Evolutionary conservation across 2,113 vertebrate species (phyloP), one percentile per base, ranked within the genome.

Genomic region (Chamaetylas fuelleborni): DNA sequence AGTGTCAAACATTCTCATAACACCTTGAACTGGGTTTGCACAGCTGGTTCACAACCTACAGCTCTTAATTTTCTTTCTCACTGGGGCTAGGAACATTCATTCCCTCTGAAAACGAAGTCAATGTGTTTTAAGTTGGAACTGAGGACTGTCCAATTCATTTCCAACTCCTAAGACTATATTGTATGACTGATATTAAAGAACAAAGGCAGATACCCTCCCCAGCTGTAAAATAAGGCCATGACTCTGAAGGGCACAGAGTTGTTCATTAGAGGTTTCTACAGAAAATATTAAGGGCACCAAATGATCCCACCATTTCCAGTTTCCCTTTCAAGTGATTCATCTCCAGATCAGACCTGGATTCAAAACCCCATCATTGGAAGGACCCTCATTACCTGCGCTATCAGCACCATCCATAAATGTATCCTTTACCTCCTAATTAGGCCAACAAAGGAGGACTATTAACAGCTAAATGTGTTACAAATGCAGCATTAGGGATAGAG

Each of bases 401-500:
- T 91, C 93, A 86, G 74, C 85, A 88, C 81, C 91, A 86, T 92
- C 94, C 88, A 71, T 60, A 95, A 97, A 93, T 24, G 85, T 90
- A 93, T 92, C 92, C 72, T 92, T 96, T 88, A 81, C 82, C 71
- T 95, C 90, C 95, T 95, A 96, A 96, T 97, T 95, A 96, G 94
- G 79, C 67, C 93, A 90, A 96, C 94, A 96, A 96, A 90, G 85
- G 79, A 88, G 88, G 69, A 43, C 90, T 92, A 94, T 96, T 97
- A 96, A 88, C 79, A 94, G 90, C 95, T 96, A 93, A 96, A 95
- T 81, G 88, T 92, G 83, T 92, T 92, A 94, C 82, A 95, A 95
- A 96, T 78, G 88, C 92, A 95, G 88, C 79, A 60, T 96, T 96
- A 97, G 95, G 96, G 96, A 94, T 94, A 97, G 94, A 95, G 79